phyloP scores from a whole-genome alignment of 2,888 invertebrate species.

The Neoaliturus tenellus region DNA sequence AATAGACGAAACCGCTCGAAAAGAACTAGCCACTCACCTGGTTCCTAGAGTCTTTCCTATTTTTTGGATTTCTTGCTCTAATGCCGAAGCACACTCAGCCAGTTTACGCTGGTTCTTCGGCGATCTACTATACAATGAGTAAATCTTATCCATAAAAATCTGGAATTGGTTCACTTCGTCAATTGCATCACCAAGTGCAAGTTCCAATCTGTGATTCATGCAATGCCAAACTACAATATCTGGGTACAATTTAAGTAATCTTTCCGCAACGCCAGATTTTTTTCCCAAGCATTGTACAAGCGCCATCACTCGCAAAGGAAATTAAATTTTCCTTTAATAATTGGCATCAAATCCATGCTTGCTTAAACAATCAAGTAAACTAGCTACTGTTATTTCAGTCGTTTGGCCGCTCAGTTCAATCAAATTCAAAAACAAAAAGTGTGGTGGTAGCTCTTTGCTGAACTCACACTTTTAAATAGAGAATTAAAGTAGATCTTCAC shows the following conservation, averaged over 20 bases:
- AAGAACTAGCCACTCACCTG: constrained; percentile 22
- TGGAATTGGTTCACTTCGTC: background rate
- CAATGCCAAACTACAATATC: constrained; percentile 41
- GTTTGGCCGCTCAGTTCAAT: constrained; percentile 35
- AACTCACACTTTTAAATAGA: constrained; percentile 35
- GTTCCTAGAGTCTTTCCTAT: constrained; percentile 7
- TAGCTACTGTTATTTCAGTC: background rate
- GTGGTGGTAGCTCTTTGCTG: constrained; percentile 16
- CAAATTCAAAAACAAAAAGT: constrained; percentile 41
- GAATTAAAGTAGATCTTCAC: constrained; percentile 19
- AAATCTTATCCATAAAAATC: background rate
- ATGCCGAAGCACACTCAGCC: constrained; percentile 12
- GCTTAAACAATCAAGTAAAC: constrained; percentile 29
- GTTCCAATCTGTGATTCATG: constrained; percentile 40
- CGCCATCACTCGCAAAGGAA: constrained; percentile 40
- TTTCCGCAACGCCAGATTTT: constrained; percentile 40
- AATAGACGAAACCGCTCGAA: background rate
- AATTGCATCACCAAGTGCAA: constrained; percentile 8
- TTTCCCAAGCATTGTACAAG: constrained; percentile 13
- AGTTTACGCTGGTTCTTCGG: background rate
- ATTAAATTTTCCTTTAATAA: constrained; percentile 46
- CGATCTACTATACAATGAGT: background rate
- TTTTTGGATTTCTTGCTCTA: constrained; percentile 14
- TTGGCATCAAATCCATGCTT: constrained; percentile 25
- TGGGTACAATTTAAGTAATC: constrained; percentile 32